Base-by-base conservation (phyloP, 2,113 vertebrate genomes). In the Melospiza melodia region DNA sequence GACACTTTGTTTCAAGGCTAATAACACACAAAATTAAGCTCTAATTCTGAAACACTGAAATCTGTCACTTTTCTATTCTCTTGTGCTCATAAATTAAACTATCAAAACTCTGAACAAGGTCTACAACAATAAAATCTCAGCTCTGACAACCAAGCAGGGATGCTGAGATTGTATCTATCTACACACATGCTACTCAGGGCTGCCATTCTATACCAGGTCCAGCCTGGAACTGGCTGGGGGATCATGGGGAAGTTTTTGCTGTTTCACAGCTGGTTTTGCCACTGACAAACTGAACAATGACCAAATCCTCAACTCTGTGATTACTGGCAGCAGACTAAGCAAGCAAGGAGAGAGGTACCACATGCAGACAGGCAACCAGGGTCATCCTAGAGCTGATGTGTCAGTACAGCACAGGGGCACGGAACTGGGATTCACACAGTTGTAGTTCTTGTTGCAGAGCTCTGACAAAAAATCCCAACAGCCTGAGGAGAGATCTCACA, bases 1-100 rank as follows among this genome's bases (percentile, higher is more conserved):
- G 95, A 95, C 91, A 96, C 95, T 96, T 96, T 96, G 48, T 96
- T 97, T 94, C 94, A 90, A 93, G 95, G 94, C 69, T 86, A 49
- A 46, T 13, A 30, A 80, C 44, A 37, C 20, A 30, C 4, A 54
- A 63, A 93, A 71, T n/a, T 27, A 37, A 43, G 28, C 41, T 68
- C 68, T 13, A 31, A 35, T 51, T 77, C 51, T 69, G 48, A 78
- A 75, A 63, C 1, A 4, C 27, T 23, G 33, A 10, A 52, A 63
- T 69, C 57, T 24, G 37, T 39, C 31, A 67, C 65, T 92, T 87
- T 72, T 1, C 2, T 71, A 30, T 59, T 84, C 41, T 86, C 41
- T 59, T 52, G 41, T 22, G 35, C 48, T n/a, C 4, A 5, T 30
- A 51, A 72, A 71, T 75, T 43, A 62, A 66, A 44, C 22, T 15